Evolutionary conservation across 2,797 vertebrate genomes (phyloP), one percentile per base, ranked within the genome.

Genomic region (Chromis chromis): DNA sequence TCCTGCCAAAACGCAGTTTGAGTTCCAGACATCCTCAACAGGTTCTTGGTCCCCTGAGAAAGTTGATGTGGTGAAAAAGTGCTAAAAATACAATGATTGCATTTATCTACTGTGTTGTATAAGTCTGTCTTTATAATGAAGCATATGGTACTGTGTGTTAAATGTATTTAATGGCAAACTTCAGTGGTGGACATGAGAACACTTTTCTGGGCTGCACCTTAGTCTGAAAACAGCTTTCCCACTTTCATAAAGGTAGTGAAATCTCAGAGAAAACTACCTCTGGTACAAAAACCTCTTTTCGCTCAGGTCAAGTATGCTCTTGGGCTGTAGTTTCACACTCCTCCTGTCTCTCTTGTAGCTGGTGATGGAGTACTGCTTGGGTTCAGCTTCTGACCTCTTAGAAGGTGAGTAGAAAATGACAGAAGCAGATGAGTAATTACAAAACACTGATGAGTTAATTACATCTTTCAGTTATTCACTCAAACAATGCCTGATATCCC

Each of bases 341-440:
- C 49, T 22, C 67, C 27, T 70, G 12, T 86, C 9, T 79, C 27
- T 76, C 48, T 73, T 49, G 56, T 63, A 98, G 97, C 93, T 98
- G 93, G 96, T 97, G 92, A 98, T 98, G 97, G 97, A 98, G 91
- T 98, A 98, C 89, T 98, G 97, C 92, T 86, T 98, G 92, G 97
- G 96, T 85, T 98, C 97, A 33, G 97, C 97, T 75, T 98, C 97
- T 24, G 97, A 98, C 85, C 95, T 98, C 75, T 90, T 98, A 78
- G 97, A 98, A 96, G 97, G 97, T 98, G 85, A 94, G 94, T 82
- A 22, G 28, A 8, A 66, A 40, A 21, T 0, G 82, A 56, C 6
- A 22, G 3, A 33, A 36, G 27, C 17, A 42, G 36, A 52, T 40
- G 1, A 31, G 46, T 44, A 22, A 73, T 70, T 46, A 54, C 22